Percentiles rank a stretch among this genome's conserved stretches.
Conservation (phyloP, 2,113 vertebrate genomes). For the Aegithalos caudatus region DNA sequence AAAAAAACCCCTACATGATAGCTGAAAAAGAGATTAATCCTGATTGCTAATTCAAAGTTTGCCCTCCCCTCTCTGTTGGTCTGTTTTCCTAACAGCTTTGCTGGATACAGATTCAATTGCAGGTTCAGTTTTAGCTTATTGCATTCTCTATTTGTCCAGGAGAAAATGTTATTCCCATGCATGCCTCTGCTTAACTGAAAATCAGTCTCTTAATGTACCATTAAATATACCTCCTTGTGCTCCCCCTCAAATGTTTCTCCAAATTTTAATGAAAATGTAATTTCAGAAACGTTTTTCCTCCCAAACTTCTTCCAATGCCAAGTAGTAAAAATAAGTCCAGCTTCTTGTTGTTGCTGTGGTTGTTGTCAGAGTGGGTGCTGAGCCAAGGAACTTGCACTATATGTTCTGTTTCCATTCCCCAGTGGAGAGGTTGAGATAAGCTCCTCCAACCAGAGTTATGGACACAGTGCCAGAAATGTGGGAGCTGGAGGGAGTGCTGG, state of each 20-base stretch:
- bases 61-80: background rate
- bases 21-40: background rate
- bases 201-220: background rate
- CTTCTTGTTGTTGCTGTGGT: constrained; percentile 22
- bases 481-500: constrained; percentile 8
- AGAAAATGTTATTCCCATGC: background rate
- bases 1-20: background rate
- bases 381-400: constrained; percentile 56
- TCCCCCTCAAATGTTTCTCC: background rate
- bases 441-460: background rate
- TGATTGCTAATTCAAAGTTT: background rate
- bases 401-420: constrained; percentile 52
- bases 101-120: background rate
- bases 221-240: background rate
- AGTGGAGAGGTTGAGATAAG: constrained; percentile 36
- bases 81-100: background rate
- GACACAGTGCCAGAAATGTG: constrained; percentile 35
- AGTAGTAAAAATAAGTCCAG: constrained; percentile 37
- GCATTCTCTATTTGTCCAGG: background rate
- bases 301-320: background rate
- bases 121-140: background rate
- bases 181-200: background rate
- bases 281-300: background rate
- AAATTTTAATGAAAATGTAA: constrained; percentile 23
- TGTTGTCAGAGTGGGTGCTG: background rate